A percentile compares a stretch with the other conserved stretches of the same genome.
Conservation (phyloP, 2,113 vertebrate species). For the Atractosteus spatula region DNA sequence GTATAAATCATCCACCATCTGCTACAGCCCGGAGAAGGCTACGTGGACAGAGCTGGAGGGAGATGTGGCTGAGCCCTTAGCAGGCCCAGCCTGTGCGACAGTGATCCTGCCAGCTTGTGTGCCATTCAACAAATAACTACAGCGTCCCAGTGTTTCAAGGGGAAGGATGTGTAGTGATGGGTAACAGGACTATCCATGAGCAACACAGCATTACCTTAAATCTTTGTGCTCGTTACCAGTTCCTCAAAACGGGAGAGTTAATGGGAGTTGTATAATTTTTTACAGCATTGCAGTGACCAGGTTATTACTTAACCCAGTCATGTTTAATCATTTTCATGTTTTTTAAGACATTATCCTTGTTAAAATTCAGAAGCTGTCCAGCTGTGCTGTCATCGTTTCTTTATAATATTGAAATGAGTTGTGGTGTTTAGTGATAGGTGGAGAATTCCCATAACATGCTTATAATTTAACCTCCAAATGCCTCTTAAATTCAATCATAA, state of each 20-base stretch:
- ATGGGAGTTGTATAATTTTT: slow-evolving; percentile 67
- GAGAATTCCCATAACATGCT: not conserved
- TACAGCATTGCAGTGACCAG: slow-evolving; percentile 70
- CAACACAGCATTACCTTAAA: slow-evolving; percentile 39
- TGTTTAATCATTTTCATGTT: slow-evolving; percentile 51
- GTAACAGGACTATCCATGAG: slow-evolving; percentile 50
- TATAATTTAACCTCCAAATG: slow-evolving; percentile 6
- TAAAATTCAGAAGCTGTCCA: slow-evolving; percentile 28
- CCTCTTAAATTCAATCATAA: slow-evolving; percentile 2
- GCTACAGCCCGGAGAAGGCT: slow-evolving; percentile 95
- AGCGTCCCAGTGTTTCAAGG: not conserved
- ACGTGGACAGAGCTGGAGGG: slow-evolving; percentile 96
- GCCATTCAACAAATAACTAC: slow-evolving; percentile 92
- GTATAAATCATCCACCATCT: slow-evolving; percentile 98
- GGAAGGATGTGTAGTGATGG: slow-evolving; percentile 45
- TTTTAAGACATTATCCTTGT: slow-evolving; percentile 58
- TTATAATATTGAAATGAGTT: slow-evolving; percentile 7
- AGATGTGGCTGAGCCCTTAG: slow-evolving; percentile 93
- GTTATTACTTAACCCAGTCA: slow-evolving; percentile 55
- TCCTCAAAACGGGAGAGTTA: slow-evolving; percentile 24
- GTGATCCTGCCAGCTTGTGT: slow-evolving; percentile 92
- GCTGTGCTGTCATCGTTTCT: slow-evolving; percentile 7
- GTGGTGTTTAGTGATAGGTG: slow-evolving; percentile 6
- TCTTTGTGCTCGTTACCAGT: slow-evolving; percentile 45
- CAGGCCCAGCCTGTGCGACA: slow-evolving; percentile 90